A percentile compares a stretch with the other conserved stretches of the same genome.
Conservation (phyloP, 2,797 vertebrate genomes). For the Cirrhinus molitorella region DNA sequence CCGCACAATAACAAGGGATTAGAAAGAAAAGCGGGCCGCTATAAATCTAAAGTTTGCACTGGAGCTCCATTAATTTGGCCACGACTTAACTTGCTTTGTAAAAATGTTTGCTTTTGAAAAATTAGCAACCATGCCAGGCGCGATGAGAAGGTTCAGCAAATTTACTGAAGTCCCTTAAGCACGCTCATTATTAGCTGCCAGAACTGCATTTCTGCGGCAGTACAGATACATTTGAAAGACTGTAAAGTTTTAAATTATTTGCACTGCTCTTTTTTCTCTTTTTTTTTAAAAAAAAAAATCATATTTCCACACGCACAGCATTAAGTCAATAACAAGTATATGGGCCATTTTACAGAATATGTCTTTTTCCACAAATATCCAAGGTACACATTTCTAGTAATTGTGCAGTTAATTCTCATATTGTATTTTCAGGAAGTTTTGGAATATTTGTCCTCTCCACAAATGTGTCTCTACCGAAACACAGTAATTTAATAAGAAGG, state of each 20-base stretch:
- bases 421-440: no score
- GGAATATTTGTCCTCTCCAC: no score
- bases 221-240: neutral
- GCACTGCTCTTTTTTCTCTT: neutral
- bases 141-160: slow-evolving; percentile 43
- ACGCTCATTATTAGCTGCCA: slow-evolving; percentile 43
- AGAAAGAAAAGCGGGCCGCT: slow-evolving; percentile 23
- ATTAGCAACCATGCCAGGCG: slow-evolving; percentile 28
- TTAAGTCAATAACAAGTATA: no score
- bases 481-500: no score
- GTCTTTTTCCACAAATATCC: no score
- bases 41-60: slow-evolving; percentile 36
- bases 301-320: no score
- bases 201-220: neutral
- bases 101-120: slow-evolving; percentile 49
- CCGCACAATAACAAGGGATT: slow-evolving; percentile 42
- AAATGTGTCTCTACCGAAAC: no score
- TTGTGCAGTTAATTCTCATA: no score
- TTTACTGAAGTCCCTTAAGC: slow-evolving; percentile 37
- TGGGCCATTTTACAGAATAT: no score
- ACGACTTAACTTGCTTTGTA: slow-evolving; percentile 41
- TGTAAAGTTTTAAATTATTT: neutral
- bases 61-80: slow-evolving; percentile 42
- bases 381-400: no score
- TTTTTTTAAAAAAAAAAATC: no score